These are phyloP conservation scores for Campoletis sonorensis DNA, from an alignment of 1,140 invertebrate genomes.

Conservation along the genomic window DNA sequence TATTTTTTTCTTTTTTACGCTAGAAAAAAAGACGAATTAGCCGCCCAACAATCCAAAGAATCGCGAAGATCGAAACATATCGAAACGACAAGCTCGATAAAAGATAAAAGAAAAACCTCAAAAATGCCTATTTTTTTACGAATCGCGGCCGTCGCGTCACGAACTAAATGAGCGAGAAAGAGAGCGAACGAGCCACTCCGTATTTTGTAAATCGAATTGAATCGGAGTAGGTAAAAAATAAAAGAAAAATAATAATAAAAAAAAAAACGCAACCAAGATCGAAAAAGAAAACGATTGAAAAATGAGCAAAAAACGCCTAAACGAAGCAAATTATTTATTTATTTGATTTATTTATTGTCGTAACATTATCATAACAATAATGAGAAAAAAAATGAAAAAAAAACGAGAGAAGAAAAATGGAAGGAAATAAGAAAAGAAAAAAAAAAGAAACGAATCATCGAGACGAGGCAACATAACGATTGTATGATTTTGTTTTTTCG, in stretches of 20 bases:
- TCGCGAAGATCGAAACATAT: conserved; percentile 20
- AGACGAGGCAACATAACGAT: background rate
- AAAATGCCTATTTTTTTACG: conserved; percentile 68
- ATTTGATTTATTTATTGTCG: conserved; percentile 71
- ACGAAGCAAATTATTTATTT: conserved; percentile 76
- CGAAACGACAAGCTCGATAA: conserved; percentile 51
- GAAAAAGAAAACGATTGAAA: conserved; percentile 10
- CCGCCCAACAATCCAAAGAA: background rate
- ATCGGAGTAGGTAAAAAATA: background rate
- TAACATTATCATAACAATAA: conserved; percentile 66
- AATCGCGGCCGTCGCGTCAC: conserved; percentile 56
- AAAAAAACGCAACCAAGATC: conserved; percentile 9
- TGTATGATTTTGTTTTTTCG: conserved; percentile 15
- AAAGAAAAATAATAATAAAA: too few relatives aligned
- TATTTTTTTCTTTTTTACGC: too few relatives aligned
- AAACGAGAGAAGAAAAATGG: conserved; percentile 21
- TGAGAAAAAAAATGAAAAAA: conserved; percentile 61
- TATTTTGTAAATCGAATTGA: conserved; percentile 67
- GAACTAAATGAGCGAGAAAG: conserved; percentile 14
- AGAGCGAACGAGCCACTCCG: conserved; percentile 65
- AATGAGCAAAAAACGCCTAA: conserved; percentile 66
- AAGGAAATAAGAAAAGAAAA: conserved; percentile 9
- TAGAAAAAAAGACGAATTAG: too few relatives aligned
- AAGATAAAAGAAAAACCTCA: conserved; percentile 58
- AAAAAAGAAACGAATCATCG: too few relatives aligned